phyloP scores from a whole-genome alignment of 2,888 invertebrate species.

The Spialia ferax region DNA sequence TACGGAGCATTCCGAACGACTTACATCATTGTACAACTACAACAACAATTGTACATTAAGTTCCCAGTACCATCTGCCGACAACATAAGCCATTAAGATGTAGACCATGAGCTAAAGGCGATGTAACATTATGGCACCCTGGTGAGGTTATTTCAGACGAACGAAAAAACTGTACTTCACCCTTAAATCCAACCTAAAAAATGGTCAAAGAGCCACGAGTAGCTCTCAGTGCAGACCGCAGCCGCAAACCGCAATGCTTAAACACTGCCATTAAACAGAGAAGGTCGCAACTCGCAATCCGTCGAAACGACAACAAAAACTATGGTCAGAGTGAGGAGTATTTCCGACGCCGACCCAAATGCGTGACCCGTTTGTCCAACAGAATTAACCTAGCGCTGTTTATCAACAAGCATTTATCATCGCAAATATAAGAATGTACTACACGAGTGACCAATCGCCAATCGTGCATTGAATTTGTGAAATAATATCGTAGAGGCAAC shows the following conservation, averaged over 20 bases:
- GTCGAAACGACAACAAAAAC: conserved; percentile 24
- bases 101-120: too few species aligned
- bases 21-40: too few species aligned
- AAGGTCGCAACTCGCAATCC: conserved; percentile 34
- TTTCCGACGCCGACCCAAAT: conserved; percentile 39
- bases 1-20: too few species aligned
- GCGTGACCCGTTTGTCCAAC: conserved; percentile 21
- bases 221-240: background rate
- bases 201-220: background rate
- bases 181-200: background rate
- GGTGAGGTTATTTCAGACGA: background rate
- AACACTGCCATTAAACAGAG: conserved; percentile 29
- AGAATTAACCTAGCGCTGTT: conserved; percentile 33
- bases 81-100: too few species aligned
- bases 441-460: conserved; percentile 3
- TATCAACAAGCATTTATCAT: conserved; percentile 33
- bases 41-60: too few species aligned
- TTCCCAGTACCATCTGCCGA: too few species aligned
- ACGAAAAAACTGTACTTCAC: background rate
- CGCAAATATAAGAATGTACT: conserved; percentile 1
- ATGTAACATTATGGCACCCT: background rate
- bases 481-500: conserved; percentile 20
- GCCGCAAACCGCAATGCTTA: conserved; percentile 35
- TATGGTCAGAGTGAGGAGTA: conserved; percentile 29
- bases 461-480: conserved; percentile 12